Evolutionary conservation across 2,797 vertebrate species (phyloP), one percentile per base, ranked within the genome.

Genomic region (Hydrocynus forskahlii): DNA sequence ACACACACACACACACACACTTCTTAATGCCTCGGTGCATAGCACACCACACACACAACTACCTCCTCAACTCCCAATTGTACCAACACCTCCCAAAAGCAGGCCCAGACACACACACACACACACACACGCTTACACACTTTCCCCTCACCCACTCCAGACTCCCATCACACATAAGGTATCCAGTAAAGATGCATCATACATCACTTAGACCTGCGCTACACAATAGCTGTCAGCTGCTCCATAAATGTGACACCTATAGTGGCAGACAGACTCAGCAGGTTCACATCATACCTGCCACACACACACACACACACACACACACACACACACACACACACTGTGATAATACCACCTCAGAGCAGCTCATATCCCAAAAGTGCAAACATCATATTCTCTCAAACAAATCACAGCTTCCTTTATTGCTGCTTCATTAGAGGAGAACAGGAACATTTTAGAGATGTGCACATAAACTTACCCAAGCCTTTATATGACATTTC

Each of bases 91-190:
- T 68, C 74, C 78, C 73, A 78, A 57, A 73, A 55, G 68, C 40
- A 71, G 19, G 45, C 38, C 43, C 13, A 69, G 21, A 79, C 57
- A 83, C 14, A 68, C 60, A 62, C 81, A 79, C 40, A 23, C 38
- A 70, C 73, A 48, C 13, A 63, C 57, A 79, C 71, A 81, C 73
- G 79, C 74, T 78, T 40, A 81, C 10, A 75, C 35, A 69, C 23
- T 35, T 9, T 62, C 54, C 63, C 63, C 63, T 66, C 63, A 40
- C 7, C 35, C 63, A 66, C 63, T 45, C 67, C 17, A n/a, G 67
- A 48, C 78, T 64, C 45, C 55, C 23, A 17, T 45, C 66, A 79
- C 60, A 76, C 43, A 76, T 57, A 73, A 77, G 21, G 2, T 48
- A 59, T 69, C 68, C 25, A 60, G 43, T 72, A 52, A 66, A 66